A percentile compares a stretch with the other conserved stretches of the same genome.
These are phyloP conservation scores for Sebastiscus albofasciatus DNA, from an alignment of 2,797 vertebrate genomes.

Conservation along the genomic window DNA sequence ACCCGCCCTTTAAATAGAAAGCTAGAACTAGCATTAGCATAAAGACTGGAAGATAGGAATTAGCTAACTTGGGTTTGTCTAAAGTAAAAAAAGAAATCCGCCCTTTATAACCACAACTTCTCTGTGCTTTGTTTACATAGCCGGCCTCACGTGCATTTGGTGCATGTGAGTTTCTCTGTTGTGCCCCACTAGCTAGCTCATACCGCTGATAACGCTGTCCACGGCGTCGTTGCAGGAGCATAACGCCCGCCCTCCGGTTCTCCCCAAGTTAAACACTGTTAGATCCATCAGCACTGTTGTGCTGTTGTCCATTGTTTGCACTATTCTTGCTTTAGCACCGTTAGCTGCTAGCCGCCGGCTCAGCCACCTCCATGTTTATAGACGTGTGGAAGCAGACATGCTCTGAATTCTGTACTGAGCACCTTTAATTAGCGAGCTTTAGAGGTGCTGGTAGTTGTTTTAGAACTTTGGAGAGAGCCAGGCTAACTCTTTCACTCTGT, in stretches of 20 bases:
- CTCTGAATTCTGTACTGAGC: background rate
- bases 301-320: too few relatives aligned
- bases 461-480: background rate
- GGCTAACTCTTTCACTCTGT: background rate
- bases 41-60: background rate
- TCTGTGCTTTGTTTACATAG: background rate
- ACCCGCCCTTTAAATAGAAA: too few relatives aligned
- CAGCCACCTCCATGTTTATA: too few relatives aligned
- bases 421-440: background rate
- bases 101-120: background rate
- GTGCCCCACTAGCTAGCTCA: too few relatives aligned
- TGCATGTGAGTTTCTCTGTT: too few relatives aligned
- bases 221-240: rapidly evolving
- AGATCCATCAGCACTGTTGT: rapidly evolving
- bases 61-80: background rate
- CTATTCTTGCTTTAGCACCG: too few relatives aligned
- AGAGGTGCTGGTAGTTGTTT: background rate
- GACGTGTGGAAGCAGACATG: too few relatives aligned
- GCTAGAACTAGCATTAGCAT: background rate
- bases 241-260: too few relatives aligned
- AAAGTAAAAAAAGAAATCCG: background rate
- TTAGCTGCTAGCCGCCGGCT: too few relatives aligned
- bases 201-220: too few relatives aligned
- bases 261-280: too few relatives aligned
- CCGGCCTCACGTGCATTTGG: too few relatives aligned